phyloP scores from a whole-genome alignment of 2,113 vertebrate genomes.

The Myotis lucifugus region DNA sequence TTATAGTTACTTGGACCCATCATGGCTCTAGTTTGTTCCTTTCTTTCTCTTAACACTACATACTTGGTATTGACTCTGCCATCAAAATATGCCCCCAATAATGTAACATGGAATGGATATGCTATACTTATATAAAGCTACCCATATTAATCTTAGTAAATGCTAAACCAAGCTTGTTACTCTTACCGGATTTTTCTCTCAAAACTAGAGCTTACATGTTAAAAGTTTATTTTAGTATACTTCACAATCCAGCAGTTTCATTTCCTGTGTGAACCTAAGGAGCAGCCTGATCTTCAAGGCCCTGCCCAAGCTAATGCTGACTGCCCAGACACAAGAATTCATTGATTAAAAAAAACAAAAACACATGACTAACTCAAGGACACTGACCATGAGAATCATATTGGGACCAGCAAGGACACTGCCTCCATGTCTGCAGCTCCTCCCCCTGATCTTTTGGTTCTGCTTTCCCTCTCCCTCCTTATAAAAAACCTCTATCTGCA shows the following conservation, averaged over 20 bases:
- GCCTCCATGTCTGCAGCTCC: neutral
- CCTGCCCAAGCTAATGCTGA: neutral
- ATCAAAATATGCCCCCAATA: neutral
- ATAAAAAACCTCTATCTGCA: neutral
- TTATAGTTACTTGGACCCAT: neutral
- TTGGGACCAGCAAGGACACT: neutral
- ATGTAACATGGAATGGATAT: neutral
- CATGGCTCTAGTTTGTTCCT: neutral
- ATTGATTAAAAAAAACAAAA: neutral
- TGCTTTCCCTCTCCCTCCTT: neutral
- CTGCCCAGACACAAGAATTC: neutral
- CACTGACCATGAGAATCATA: neutral
- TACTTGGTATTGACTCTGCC: neutral
- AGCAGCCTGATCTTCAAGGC: neutral
- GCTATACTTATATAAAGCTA: neutral
- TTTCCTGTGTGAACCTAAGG: neutral
- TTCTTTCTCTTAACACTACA: conserved; percentile 10
- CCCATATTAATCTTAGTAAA: neutral
- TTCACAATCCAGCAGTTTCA: neutral
- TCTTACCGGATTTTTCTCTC: neutral
- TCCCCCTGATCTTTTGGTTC: neutral
- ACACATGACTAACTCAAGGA: neutral
- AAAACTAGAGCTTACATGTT: neutral
- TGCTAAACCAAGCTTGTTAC: neutral
- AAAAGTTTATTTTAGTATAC: neutral